These are phyloP conservation scores for Polia nebulosa DNA, from an alignment of 2,888 invertebrate species.

Conservation along the genomic window DNA sequence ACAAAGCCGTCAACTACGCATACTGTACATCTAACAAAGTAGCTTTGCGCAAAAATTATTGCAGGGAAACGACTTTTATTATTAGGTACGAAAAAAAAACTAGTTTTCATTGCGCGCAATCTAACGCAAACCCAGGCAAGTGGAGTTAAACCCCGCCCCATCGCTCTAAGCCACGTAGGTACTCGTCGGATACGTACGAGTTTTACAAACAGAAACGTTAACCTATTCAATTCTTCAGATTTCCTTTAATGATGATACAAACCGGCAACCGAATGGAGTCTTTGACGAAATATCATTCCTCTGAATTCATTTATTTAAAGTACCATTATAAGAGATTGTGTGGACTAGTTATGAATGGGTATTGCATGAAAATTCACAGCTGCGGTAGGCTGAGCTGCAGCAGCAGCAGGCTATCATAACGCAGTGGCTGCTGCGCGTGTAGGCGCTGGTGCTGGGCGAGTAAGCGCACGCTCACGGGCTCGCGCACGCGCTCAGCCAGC, in stretches of 20 bases:
- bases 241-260: constrained; percentile 34
- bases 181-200: no score
- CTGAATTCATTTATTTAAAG: constrained; percentile 5
- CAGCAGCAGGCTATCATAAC: constrained; percentile 74
- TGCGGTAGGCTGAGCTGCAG: constrained; percentile 82
- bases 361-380: constrained; percentile 62
- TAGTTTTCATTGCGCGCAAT: no score
- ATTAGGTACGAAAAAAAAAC: no score
- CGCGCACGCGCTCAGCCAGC: constrained; percentile 64
- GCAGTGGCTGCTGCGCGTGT: constrained; percentile 50
- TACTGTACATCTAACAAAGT: no score
- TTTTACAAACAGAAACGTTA: not conserved
- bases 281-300: constrained; percentile 9
- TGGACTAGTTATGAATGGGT: not conserved
- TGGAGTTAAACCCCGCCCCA: no score
- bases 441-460: constrained; percentile 65
- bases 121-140: no score
- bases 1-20: no score
- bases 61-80: no score
- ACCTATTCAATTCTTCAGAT: not conserved
- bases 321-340: not conserved
- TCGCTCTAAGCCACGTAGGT: no score
- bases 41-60: no score
- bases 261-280: constrained; percentile 51
- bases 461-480: constrained; percentile 59